Evolutionary conservation across 2,888 invertebrate species (phyloP), one percentile per base, ranked within the genome.

Genomic region (Dione juno): DNA sequence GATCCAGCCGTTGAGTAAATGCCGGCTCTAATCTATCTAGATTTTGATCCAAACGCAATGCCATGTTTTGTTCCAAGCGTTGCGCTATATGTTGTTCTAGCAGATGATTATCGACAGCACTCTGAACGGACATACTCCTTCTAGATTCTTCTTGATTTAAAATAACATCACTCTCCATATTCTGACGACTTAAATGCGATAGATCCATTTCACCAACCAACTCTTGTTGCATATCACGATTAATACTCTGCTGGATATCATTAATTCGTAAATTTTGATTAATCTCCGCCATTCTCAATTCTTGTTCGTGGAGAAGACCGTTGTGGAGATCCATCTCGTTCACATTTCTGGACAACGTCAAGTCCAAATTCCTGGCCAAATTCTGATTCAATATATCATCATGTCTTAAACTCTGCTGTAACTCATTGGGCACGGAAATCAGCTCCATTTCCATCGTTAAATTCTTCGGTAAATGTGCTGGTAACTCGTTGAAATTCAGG

Each of bases 401-500:
- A 2, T 81, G 81, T 5, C 76, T 74, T 19, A 87, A 64, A 67
- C 80, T 84, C n/a, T 85, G 86, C 0, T 82, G 82, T 59, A 89
- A 37, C 1, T 89, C 87, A 0, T 78, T 84, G 0, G 81, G 73
- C 45, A 89, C 64, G 21, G 83, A 86, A 0, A 82, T 82, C 2
- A 90, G 67, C 21, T 91, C 90, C 9, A 88, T 75, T 13, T 90
- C 90, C 0, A 82, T 68, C 2, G 83, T 53, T 7, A 84, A 66
- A 37, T 84, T 84, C 48, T 86, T 82, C 7, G 87, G 81, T 61
- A 91, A 75, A 71, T 91, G 89, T 0, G 87, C 83, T 0, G 92
- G 90, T 3, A 92, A 82, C 37, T 92, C 91, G 9, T 88, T 89
- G 63, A 89, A 89, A 66, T 85, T 88, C 0, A 88, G 71, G 43